These are phyloP conservation scores for Agonum fuliginosum DNA, from an alignment of 2,888 invertebrate genomes.

Conservation along the genomic window DNA sequence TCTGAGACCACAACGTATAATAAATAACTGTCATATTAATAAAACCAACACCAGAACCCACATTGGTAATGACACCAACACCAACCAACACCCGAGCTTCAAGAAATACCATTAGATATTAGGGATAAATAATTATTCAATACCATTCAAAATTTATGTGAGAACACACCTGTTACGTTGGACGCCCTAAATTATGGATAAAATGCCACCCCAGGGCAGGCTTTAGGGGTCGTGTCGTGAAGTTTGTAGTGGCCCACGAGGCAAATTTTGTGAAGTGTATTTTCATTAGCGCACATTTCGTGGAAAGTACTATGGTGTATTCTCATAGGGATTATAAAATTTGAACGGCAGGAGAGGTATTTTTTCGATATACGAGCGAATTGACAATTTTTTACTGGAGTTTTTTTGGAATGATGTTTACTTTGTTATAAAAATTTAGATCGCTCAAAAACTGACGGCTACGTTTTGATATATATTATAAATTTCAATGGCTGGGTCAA, in stretches of 20 bases:
- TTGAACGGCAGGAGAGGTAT: background rate
- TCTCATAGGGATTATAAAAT: background rate
- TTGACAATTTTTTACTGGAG: no score
- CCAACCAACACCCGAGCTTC: no score
- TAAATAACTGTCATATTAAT: background rate
- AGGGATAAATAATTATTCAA: background rate
- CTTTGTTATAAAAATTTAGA: no score
- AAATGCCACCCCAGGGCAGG: background rate
- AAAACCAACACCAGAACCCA: background rate
- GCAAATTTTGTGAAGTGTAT: background rate
- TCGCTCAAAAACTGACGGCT: no score
- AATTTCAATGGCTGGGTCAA: no score
- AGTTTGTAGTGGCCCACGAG: background rate
- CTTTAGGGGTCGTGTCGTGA: background rate
- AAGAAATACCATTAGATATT: background rate
- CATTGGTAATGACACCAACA: no score
- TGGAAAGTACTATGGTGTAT: background rate
- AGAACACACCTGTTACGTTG: background rate
- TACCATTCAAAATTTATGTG: background rate
- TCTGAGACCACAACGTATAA: background rate
- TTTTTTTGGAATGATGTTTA: no score
- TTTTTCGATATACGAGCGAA: no score
- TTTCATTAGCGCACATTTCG: background rate
- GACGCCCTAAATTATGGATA: background rate
- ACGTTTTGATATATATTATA: no score